A percentile compares a stretch with the other conserved stretches of the same genome.
Evolutionary conservation across 2,113 vertebrate genomes (phyloP).

Genomic region (Marmota flaviventris): DNA sequence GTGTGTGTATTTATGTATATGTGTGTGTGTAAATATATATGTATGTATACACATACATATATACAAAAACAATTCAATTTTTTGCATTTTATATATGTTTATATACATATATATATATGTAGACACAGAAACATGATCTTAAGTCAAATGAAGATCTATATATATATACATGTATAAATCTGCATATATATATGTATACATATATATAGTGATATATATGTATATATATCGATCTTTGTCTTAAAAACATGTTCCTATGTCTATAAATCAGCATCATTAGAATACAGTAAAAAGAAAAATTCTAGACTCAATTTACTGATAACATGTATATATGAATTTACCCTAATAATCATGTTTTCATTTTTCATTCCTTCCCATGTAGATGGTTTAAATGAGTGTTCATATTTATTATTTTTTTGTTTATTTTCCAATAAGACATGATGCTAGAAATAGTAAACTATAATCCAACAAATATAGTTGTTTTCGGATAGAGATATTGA

Average conservation of each 20-base stretch:
- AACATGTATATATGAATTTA: neutral
- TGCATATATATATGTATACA: too few relatives aligned
- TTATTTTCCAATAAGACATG: conserved; percentile 31
- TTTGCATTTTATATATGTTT: too few relatives aligned
- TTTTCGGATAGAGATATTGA: neutral
- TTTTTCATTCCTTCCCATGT: conserved; percentile 27
- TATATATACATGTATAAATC: too few relatives aligned
- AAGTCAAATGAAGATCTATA: too few relatives aligned
- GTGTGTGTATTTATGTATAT: too few relatives aligned
- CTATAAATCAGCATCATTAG: neutral
- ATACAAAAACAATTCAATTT: too few relatives aligned
- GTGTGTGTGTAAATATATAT: too few relatives aligned
- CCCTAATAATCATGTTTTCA: neutral
- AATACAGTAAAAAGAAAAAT: neutral
- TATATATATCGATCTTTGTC: neutral
- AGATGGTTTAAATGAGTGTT: neutral
- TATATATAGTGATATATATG: neutral
- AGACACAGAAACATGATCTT: neutral
- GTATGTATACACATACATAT: too few relatives aligned
- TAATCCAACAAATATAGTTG: neutral
- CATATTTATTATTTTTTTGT: neutral
- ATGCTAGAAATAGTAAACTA: neutral
- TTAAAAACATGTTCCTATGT: conserved; percentile 23
- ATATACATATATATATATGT: neutral
- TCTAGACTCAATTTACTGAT: neutral